A percentile compares a stretch with the other conserved stretches of the same genome.
phyloP scores from a whole-genome alignment of 2,113 vertebrate species.

The Salvelinus alpinus region DNA sequence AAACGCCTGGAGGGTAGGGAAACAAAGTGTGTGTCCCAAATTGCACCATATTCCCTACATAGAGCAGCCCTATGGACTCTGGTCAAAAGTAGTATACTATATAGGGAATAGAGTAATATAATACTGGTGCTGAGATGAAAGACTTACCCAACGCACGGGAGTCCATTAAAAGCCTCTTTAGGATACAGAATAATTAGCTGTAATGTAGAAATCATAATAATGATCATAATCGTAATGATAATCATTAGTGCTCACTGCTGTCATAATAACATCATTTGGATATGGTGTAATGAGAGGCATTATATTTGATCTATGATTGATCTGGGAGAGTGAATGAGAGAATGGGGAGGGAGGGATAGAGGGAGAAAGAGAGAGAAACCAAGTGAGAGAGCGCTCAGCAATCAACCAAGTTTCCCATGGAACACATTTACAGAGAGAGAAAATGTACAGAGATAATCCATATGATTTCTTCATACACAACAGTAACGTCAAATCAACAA shows the following conservation, averaged over 20 bases:
- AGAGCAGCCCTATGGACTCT: neutral
- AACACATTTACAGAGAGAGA: neutral
- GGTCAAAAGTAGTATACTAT: slow-evolving; percentile 13
- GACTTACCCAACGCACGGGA: neutral
- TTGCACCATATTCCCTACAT: no score
- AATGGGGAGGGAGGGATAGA: neutral
- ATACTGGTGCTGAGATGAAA: no score
- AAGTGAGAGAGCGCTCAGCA: slow-evolving; percentile 25
- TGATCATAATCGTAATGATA: slow-evolving; percentile 63
- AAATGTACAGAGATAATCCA: neutral
- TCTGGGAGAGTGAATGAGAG: slow-evolving; percentile 30
- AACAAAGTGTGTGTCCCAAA: slow-evolving; percentile 10
- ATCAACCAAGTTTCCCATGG: slow-evolving; percentile 43
- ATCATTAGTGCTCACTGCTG: slow-evolving; percentile 27
- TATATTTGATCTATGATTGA: slow-evolving; percentile 63
- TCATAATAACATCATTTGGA: slow-evolving; percentile 64
- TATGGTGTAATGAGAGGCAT: slow-evolving; percentile 58
- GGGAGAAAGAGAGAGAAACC: slow-evolving; percentile 4
- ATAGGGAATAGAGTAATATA: neutral
- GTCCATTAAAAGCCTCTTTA: slow-evolving; percentile 57
- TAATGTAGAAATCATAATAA: slow-evolving; percentile 73
- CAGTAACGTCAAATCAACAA: neutral
- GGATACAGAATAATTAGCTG: slow-evolving; percentile 66
- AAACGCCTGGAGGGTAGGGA: slow-evolving; percentile 25
- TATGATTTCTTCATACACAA: neutral